Conservation (phyloP, 2,797 vertebrate genomes). For the Gadopsis bispinosus region DNA sequence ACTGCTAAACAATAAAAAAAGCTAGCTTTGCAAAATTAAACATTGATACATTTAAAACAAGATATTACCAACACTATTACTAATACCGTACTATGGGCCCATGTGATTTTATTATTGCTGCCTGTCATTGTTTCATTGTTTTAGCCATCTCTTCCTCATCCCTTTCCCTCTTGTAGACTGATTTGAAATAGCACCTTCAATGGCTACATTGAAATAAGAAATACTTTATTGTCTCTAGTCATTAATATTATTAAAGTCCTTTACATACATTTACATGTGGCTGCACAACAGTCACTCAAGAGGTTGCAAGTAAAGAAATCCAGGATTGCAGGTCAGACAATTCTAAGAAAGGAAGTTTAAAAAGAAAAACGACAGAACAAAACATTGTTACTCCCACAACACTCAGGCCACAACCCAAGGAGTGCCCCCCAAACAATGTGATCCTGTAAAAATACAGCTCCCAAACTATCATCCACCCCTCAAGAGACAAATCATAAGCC, state of each 20-base stretch:
- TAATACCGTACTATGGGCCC: neutral
- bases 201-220: neutral
- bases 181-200: neutral
- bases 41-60: neutral
- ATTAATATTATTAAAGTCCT: neutral
- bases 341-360: neutral
- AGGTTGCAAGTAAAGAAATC: neutral
- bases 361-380: neutral
- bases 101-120: too few species aligned
- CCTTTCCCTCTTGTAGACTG: neutral
- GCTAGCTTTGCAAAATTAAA: neutral
- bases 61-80: neutral
- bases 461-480: constrained; percentile 20
- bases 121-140: too few species aligned
- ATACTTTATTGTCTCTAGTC: neutral
- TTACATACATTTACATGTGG: neutral
- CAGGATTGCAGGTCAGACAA: neutral
- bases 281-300: neutral
- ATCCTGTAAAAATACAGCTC: constrained; percentile 7
- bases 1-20: neutral
- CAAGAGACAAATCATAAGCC: constrained; percentile 10
- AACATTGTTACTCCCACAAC: constrained; percentile 8
- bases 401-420: neutral
- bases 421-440: neutral
- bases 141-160: neutral